Conservation (phyloP, 2,113 vertebrate species). For the Spizaetus ornatus region DNA sequence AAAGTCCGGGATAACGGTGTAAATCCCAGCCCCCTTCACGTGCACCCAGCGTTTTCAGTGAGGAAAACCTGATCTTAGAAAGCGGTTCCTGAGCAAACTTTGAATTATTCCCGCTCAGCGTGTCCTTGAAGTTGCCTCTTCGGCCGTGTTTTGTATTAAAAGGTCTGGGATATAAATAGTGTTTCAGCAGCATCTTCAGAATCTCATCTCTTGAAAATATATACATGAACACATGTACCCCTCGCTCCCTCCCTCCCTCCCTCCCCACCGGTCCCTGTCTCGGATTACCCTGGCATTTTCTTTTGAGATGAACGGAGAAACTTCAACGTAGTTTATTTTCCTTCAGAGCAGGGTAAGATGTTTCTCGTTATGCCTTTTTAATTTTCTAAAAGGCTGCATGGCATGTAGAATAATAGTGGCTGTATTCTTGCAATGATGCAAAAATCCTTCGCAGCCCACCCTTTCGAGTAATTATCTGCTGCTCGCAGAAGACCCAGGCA, state of each 20-base stretch:
- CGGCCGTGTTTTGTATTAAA: background rate
- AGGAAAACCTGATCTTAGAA: background rate
- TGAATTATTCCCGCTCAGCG: background rate
- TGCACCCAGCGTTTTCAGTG: background rate
- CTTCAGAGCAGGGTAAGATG: background rate
- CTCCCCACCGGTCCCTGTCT: background rate
- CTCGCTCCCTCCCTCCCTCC: background rate
- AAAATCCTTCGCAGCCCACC: background rate
- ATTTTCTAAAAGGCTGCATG: background rate
- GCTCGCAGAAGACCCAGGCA: background rate
- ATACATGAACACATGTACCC: background rate
- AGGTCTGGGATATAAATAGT: background rate
- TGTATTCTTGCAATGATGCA: background rate
- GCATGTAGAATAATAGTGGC: background rate
- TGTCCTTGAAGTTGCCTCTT: background rate
- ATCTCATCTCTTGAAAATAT: background rate
- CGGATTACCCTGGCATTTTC: background rate
- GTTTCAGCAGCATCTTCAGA: background rate
- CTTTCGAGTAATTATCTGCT: background rate
- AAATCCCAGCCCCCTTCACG: background rate
- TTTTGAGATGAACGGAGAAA: background rate
- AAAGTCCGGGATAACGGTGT: rapidly evolving
- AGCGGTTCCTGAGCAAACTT: background rate
- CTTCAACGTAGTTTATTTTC: background rate
- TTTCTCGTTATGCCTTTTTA: constrained; percentile 28